Percentiles rank a stretch among this genome's conserved stretches.
Conservation (phyloP, 2,888 invertebrate species). For the Shargacucullia verbasci region DNA sequence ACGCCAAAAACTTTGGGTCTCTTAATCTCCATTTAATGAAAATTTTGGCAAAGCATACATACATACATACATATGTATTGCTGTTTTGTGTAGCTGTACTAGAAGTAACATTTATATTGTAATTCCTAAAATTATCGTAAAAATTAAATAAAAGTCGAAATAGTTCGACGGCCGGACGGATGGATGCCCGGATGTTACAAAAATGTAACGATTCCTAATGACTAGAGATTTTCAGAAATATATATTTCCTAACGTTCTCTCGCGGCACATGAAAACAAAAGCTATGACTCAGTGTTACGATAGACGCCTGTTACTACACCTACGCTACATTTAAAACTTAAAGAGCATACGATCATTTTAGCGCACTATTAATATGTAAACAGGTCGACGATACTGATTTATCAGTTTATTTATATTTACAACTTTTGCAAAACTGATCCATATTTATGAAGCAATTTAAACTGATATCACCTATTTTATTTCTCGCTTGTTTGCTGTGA, state of each 20-base stretch:
- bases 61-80: too few species aligned
- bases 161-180: slow-evolving; percentile 29
- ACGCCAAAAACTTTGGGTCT: too few species aligned
- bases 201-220: slow-evolving; percentile 51
- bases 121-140: slow-evolving; percentile 21
- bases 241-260: slow-evolving; percentile 15
- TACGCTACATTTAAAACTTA: slow-evolving; percentile 36
- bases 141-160: slow-evolving; percentile 19
- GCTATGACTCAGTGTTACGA: slow-evolving; percentile 42
- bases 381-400: slow-evolving; percentile 41
- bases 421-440: slow-evolving; percentile 29
- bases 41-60: too few species aligned
- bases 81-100: too few species aligned
- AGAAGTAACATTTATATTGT: too few species aligned
- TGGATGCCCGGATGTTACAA: slow-evolving; percentile 54
- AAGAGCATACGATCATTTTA: slow-evolving; percentile 42
- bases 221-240: slow-evolving; percentile 48
- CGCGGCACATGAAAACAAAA: slow-evolving; percentile 30
- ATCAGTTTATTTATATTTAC: slow-evolving; percentile 19
- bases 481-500: slow-evolving; percentile 22
- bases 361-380: slow-evolving; percentile 26
- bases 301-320: slow-evolving; percentile 40
- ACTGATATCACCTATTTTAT: slow-evolving; percentile 33
- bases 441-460: slow-evolving; percentile 33
- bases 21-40: too few species aligned